These are phyloP conservation scores for Poeciliopsis gracilis DNA, from an alignment of 2,797 vertebrate species.

Conservation along the genomic window DNA sequence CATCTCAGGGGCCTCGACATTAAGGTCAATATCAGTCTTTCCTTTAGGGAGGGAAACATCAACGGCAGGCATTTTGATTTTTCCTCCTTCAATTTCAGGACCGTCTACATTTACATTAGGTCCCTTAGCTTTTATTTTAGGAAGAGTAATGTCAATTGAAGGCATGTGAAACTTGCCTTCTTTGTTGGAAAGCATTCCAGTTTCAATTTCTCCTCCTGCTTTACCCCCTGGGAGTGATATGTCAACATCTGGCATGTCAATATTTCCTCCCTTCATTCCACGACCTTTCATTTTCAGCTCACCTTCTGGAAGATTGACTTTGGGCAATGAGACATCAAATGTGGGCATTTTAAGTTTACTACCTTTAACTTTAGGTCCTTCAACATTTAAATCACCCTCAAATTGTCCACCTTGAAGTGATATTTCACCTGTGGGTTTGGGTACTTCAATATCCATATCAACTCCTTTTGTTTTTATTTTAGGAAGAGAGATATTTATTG, in stretches of 20 bases:
- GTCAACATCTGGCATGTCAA: slow-evolving; percentile 56
- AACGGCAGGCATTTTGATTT: slow-evolving; percentile 55
- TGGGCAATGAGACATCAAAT: slow-evolving; percentile 56
- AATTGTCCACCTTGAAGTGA: slow-evolving; percentile 49
- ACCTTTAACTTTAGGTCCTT: slow-evolving; percentile 35
- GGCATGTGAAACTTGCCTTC: slow-evolving; percentile 53
- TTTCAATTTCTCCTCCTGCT: slow-evolving; percentile 24
- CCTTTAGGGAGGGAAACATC: slow-evolving; percentile 50
- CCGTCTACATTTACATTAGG: background rate
- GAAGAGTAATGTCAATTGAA: slow-evolving; percentile 54
- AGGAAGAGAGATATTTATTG: slow-evolving; percentile 46
- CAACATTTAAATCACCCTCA: slow-evolving; percentile 54
- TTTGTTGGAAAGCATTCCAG: slow-evolving; percentile 49
- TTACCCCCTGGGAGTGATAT: slow-evolving; percentile 58
- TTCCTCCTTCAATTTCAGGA: slow-evolving; percentile 21
- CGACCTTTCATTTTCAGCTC: slow-evolving; percentile 46
- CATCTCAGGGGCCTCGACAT: slow-evolving; percentile 51
- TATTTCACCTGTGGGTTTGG: slow-evolving; percentile 32
- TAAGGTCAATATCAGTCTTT: slow-evolving; percentile 35
- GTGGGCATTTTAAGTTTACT: slow-evolving; percentile 54
- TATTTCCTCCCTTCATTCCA: slow-evolving; percentile 42
- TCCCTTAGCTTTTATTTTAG: slow-evolving; percentile 50
- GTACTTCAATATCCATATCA: slow-evolving; percentile 24
- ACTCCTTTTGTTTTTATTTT: slow-evolving; percentile 45
- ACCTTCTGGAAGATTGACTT: slow-evolving; percentile 39